Evolutionary conservation across 2,113 vertebrate genomes (phyloP).

Genomic region (Ciconia stormi): DNA sequence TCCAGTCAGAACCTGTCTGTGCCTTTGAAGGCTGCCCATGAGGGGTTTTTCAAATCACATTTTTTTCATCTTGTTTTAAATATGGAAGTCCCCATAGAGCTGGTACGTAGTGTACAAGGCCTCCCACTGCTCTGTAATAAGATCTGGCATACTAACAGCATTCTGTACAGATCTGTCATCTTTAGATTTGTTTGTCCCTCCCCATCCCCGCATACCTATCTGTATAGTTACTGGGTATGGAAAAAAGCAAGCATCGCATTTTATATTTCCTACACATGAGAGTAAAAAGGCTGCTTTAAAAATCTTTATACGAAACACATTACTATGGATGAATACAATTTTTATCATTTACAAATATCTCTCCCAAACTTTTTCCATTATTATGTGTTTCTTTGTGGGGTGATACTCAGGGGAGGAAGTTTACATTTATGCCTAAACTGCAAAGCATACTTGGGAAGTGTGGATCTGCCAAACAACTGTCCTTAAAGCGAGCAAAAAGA

Average conservation of each 20-base stretch:
- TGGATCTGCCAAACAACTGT: neutral
- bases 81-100: slow-evolving; percentile 85
- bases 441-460: neutral
- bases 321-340: neutral
- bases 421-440: neutral
- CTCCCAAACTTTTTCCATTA: neutral
- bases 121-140: slow-evolving; percentile 88
- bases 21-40: slow-evolving; percentile 95
- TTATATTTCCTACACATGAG: neutral
- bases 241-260: neutral
- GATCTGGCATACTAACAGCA: slow-evolving; percentile 86
- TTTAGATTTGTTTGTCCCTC: slow-evolving; percentile 63
- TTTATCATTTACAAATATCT: neutral
- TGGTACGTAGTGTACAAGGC: slow-evolving; percentile 78
- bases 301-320: neutral
- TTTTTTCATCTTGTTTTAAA: slow-evolving; percentile 87
- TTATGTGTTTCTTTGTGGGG: neutral
- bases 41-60: slow-evolving; percentile 75
- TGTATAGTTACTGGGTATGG: slow-evolving; percentile 41
- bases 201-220: neutral
- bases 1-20: slow-evolving; percentile 95
- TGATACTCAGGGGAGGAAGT: neutral
- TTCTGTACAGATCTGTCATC: slow-evolving; percentile 80
- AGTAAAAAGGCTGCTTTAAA: neutral
- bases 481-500: neutral